Evolutionary conservation across 2,797 vertebrate species (phyloP).

Genomic region (Mus minutoides): DNA sequence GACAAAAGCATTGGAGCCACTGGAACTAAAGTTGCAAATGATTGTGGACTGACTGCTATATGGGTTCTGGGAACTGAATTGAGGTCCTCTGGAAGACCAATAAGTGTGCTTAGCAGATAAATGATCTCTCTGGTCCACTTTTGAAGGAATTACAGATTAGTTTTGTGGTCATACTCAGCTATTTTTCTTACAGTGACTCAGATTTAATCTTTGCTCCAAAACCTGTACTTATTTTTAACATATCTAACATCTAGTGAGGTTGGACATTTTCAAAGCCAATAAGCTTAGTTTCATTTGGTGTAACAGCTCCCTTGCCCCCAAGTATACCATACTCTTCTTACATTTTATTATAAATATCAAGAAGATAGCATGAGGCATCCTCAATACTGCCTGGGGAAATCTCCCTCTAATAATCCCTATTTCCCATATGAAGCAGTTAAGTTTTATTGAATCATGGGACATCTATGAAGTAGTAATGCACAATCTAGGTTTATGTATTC

Average conservation of each 20-base stretch:
- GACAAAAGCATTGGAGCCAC: neutral
- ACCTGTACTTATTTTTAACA: slow-evolving; percentile 9
- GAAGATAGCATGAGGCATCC: neutral
- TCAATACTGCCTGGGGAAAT: neutral
- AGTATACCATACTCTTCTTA: neutral
- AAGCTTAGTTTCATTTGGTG: neutral
- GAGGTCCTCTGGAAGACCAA: neutral
- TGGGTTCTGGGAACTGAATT: neutral
- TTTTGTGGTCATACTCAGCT: neutral
- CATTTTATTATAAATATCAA: slow-evolving; percentile 41
- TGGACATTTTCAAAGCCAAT: neutral
- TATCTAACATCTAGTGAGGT: slow-evolving; percentile 13
- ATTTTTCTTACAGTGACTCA: neutral
- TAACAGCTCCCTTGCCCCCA: neutral
- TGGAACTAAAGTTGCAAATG: neutral
- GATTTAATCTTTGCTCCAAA: slow-evolving; percentile 22
- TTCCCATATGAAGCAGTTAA: too few relatives aligned
- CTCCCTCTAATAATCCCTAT: neutral
- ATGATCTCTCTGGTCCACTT: neutral
- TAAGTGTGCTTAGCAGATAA: neutral
- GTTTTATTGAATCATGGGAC: neutral
- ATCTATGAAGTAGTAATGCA: neutral
- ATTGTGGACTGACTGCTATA: neutral
- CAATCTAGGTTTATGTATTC: neutral
- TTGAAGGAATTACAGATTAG: slow-evolving; percentile 24